Evolutionary conservation across 2,888 invertebrate genomes (phyloP).

Genomic region (Muscina levida): DNA sequence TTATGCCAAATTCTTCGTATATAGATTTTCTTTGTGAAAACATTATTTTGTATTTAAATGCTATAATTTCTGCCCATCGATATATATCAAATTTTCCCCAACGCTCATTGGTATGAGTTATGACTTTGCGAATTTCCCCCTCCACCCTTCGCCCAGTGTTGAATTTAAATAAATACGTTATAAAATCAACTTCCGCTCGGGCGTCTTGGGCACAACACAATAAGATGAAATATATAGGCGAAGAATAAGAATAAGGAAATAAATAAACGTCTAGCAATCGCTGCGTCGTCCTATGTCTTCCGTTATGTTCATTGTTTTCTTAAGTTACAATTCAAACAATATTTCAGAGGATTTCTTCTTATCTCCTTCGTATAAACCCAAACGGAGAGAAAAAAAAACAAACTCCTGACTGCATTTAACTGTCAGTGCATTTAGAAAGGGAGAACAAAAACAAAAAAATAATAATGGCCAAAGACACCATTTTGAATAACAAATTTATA

Average conservation of each 20-base stretch:
- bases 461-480: conserved; percentile 68
- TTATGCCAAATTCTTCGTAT: too few relatives aligned
- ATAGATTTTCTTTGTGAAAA: too few relatives aligned
- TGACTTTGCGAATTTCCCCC: conserved; percentile 34
- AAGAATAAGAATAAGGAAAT: conserved; percentile 76
- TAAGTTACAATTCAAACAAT: conserved; percentile 45
- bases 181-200: conserved; percentile 73
- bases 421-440: conserved; percentile 64
- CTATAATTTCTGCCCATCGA: too few relatives aligned
- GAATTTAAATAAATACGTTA: conserved; percentile 68
- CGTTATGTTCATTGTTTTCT: conserved; percentile 13
- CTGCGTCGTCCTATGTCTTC: conserved; percentile 15
- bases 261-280: conserved; percentile 76
- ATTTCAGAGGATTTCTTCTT: conserved; percentile 20
- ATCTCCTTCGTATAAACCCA: neutral
- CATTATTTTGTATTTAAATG: too few relatives aligned
- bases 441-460: conserved; percentile 50
- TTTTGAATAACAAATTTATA: conserved; percentile 79
- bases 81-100: too few relatives aligned
- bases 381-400: conserved; percentile 21
- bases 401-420: conserved; percentile 67
- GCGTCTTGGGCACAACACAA: conserved; percentile 71
- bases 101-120: too few relatives aligned
- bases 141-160: conserved; percentile 63
- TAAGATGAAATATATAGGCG: conserved; percentile 68